These are phyloP conservation scores for Echinometra lucunter DNA, from an alignment of 53 echinoderm and acorn worm species.

Conservation along the genomic window DNA sequence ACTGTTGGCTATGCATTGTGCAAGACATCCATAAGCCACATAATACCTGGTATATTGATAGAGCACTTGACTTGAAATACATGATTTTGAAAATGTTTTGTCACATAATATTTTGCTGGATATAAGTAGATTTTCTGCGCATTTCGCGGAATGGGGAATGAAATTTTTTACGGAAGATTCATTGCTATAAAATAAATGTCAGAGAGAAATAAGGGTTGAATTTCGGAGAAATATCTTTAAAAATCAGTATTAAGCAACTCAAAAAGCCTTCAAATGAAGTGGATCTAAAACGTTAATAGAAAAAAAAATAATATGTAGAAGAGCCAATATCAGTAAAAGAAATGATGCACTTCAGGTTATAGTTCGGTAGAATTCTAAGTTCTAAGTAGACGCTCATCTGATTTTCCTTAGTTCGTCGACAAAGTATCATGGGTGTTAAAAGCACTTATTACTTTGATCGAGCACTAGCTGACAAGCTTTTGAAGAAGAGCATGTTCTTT, in stretches of 20 bases:
- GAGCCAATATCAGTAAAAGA: neutral
- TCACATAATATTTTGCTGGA: neutral
- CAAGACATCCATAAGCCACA: neutral
- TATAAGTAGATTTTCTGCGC: neutral
- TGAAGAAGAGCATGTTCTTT: too few relatives aligned
- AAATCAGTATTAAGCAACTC: neutral
- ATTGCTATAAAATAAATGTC: too few relatives aligned
- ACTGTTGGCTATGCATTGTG: neutral
- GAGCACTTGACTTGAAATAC: slow-evolving; percentile 26
- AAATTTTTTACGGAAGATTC: neutral
- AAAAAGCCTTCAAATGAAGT: neutral
- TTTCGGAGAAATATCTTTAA: neutral
- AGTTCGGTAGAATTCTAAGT: too few relatives aligned
- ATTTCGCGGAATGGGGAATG: neutral
- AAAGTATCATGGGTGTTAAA: too few relatives aligned
- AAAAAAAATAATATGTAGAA: neutral
- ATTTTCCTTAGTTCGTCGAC: too few relatives aligned
- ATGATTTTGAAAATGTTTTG: neutral
- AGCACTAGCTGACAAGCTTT: too few relatives aligned
- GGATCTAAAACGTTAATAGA: neutral
- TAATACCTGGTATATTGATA: neutral
- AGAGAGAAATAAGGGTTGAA: neutral
- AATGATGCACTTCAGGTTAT: too few relatives aligned
- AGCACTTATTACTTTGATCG: too few relatives aligned
- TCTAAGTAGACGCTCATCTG: too few relatives aligned